Base-by-base conservation (phyloP, 2,888 invertebrate species). In the Cremastinae sp. region DNA sequence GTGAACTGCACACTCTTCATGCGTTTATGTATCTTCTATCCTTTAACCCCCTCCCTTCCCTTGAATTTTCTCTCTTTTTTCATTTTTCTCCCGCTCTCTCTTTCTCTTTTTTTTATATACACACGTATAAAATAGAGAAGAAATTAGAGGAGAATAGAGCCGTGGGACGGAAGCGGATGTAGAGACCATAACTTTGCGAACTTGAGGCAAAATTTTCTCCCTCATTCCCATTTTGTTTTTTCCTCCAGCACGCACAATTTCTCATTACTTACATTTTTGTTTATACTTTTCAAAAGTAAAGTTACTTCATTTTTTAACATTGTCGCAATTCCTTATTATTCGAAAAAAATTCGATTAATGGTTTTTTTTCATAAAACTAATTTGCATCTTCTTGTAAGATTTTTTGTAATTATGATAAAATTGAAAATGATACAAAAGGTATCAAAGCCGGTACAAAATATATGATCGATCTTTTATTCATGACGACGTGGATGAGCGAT, bases 121-220 rank as follows among this genome's bases (percentile, higher is more conserved):
- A 18, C 2, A 39, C 20, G 71, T 81, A 80, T 59, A 79, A 49
- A 35, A 22, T 73, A 76, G 59, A 81, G 75, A 80, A 78, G 81
- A 81, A 78, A 80, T 76, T 68, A 78, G 75, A 78, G 78, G 80
- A 79, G 83, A 83, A 85, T 83, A 85, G 85, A 84, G 84, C 85
- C 88, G 88, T 88, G 89, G 87, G 89, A 89, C 88, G 89, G 87
- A 88, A 89, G 81, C 89, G 88, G 89, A 89, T 89, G 89, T 84
- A 85, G 83, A 82, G 79, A 83, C 86, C 83, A 81, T 87, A 86
- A 86, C 85, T 83, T 80, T 62, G 72, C 78, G 80, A 80, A 82
- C 82, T 78, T 82, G 47, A 72, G 66, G 76, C 80, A 69, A 73
- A 76, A 55, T 55, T 72, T 58, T 73, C 51, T 68, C 37, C n/a